A percentile compares a stretch with the other conserved stretches of the same genome.
phyloP scores from a whole-genome alignment of 30 jellyfish, hydroid and myxozoan species.

The Mastigias papua region DNA sequence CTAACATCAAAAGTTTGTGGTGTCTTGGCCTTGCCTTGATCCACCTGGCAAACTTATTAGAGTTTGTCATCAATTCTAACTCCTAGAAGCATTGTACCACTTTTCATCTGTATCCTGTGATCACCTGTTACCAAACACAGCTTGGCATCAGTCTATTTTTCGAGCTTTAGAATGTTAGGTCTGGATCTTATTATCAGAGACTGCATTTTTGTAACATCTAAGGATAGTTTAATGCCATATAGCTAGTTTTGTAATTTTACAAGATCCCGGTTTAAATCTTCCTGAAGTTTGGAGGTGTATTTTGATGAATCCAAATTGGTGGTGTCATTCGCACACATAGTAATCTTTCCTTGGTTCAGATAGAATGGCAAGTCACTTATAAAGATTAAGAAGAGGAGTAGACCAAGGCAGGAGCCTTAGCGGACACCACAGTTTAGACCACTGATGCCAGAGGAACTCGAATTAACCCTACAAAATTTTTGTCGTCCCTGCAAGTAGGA shows the following conservation, averaged over 20 bases:
- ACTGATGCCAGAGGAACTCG: constrained; percentile 19
- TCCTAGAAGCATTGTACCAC: constrained; percentile 10
- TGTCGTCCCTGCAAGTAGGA: constrained; percentile 26
- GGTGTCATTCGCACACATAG: constrained; percentile 30
- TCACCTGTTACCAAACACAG: constrained; percentile 14
- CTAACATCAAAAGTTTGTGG: not conserved
- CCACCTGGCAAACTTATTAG: constrained; percentile 19
- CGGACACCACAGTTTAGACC: constrained; percentile 14
- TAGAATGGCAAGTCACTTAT: constrained; percentile 31
- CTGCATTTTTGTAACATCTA: not conserved
- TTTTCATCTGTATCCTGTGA: constrained; percentile 7
- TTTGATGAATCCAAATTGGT: constrained; percentile 2
- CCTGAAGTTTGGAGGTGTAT: constrained; percentile 28
- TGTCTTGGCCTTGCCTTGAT: too few species aligned
- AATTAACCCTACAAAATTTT: constrained; percentile 37
- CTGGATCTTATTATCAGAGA: constrained; percentile 18
- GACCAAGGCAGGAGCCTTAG: too few species aligned
- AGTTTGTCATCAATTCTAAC: constrained; percentile 21
- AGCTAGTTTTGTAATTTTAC: constrained; percentile 1
- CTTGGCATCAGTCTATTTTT: constrained; percentile 41
- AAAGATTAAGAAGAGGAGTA: constrained; percentile 14
- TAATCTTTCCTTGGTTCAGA: too few species aligned
- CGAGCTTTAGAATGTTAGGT: constrained; percentile 39
- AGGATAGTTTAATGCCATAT: not conserved
- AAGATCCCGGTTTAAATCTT: constrained; percentile 28